These are phyloP conservation scores for Epinotia brunnichana DNA, from an alignment of 2,888 invertebrate genomes.

Conservation along the genomic window DNA sequence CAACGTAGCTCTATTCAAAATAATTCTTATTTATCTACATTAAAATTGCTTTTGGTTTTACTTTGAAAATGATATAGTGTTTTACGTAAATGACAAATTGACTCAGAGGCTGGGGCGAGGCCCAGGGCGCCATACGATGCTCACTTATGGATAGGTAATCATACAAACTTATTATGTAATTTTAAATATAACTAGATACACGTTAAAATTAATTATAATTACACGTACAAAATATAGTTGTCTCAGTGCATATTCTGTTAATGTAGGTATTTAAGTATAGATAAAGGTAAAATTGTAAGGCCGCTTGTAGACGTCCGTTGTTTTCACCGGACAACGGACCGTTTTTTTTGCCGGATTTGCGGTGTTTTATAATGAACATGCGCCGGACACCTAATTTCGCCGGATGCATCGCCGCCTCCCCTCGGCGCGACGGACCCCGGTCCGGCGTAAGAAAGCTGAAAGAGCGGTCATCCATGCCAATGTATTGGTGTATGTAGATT, in stretches of 20 bases:
- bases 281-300: slow-evolving; percentile 52
- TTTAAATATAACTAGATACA: slow-evolving; percentile 64
- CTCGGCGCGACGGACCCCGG: too few species aligned
- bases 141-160: slow-evolving; percentile 60
- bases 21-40: slow-evolving; percentile 65
- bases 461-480: too few species aligned
- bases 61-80: slow-evolving; percentile 51
- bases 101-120: slow-evolving; percentile 61
- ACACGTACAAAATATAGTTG: slow-evolving; percentile 73
- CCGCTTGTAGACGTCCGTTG: too few species aligned
- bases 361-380: too few species aligned
- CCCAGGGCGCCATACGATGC: slow-evolving; percentile 52
- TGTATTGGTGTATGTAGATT: too few species aligned
- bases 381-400: too few species aligned
- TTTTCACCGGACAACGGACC: too few species aligned
- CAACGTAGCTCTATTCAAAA: slow-evolving; percentile 59
- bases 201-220: slow-evolving; percentile 72
- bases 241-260: slow-evolving; percentile 65
- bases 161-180: slow-evolving; percentile 69
- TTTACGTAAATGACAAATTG: slow-evolving; percentile 73
- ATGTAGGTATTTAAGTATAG: slow-evolving; percentile 47
- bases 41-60: slow-evolving; percentile 70
- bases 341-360: too few species aligned
- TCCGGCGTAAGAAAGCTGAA: too few species aligned
- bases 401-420: too few species aligned